Evolutionary conservation across 2,888 invertebrate species (phyloP), one percentile per base, ranked within the genome.

Genomic region (Euspilapteryx auroguttella): DNA sequence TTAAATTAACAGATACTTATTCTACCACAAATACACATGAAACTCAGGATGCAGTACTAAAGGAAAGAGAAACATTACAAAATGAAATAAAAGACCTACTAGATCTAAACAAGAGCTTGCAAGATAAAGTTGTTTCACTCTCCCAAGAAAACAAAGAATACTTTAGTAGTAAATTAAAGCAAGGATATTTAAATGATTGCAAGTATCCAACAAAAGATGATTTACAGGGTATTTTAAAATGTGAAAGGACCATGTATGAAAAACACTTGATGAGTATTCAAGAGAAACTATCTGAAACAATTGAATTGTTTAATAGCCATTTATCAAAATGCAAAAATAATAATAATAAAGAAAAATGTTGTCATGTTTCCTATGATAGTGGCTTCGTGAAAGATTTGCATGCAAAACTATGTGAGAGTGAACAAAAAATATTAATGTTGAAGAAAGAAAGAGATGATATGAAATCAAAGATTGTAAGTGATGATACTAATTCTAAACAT

Each of bases 401-500:
- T 37, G 44, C 41, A 14, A 66, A 59, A 42, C 44, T 77, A 32
- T 75, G 75, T 62, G 75, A 71, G 44, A 59, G 63, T 51, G 76
- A 77, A 39, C 75, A 75, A 42, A 68, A 55, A 40, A 52, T 69
- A 17, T 48, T 75, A n/a, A 65, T 64, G 57, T 42, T 78, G 13
- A 65, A 55, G 37, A 75, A 71, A 46, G 66, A 78, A 47, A 75
- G 73, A 54, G 64, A 66, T 41, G 65, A 68, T 28, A 42, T 65
- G 8, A 61, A 50, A 47, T 39, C 27, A 22, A 55, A 53, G 42
- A 35, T 49, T 30, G 31, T 32, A 27, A 42, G 37, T 29, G 35
- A 46, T 29, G 47, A 55, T 32, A 51, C 63, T 31, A 49, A 43
- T 29, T 55, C 44, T 34, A 63, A 56, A 38, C 49, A 57, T 36